Evolutionary conservation across 2,888 invertebrate species (phyloP), one percentile per base, ranked within the genome.

Genomic region (Apoderus coryli): DNA sequence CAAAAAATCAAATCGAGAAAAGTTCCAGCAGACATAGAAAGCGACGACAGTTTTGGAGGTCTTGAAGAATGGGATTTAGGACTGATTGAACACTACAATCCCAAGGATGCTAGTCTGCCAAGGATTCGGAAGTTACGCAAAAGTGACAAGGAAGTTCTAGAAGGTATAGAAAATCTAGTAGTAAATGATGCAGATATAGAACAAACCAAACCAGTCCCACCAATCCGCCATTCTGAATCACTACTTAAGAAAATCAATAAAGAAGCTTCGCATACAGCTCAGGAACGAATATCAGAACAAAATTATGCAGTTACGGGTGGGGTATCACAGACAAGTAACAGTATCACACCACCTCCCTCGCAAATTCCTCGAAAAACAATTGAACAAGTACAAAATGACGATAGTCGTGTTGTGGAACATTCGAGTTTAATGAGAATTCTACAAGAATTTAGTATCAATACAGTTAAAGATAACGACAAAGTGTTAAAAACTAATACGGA

Each of bases 31-130:
- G 57, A 57, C 33, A 50, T 54, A 10, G 60, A 60, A 36, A 61
- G 61, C 36, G 61, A 61, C 34, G 60, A 62, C 35, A 62, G 61
- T 7, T 58, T 63, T 41, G 60, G 59, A 16, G 58, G 56, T 24
- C 45, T 61, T 30, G 62, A 64, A 42, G 63, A 64, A 43, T 64
- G 64, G 64, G 63, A 62, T 39, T 41, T 64, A 13, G 56, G 56
- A 10, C 53, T 63, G 16, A 53, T 61, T 19, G 61, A 61, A 43
- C 59, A 62, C 45, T 58, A 59, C 15, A 54, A 57, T 36, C 56
- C 59, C 2, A 53, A 54, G 40, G 59, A 59, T 31, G 50, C 57
- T 1, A 59, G 57, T 43, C 45, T 59, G 22, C 59, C 58, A 3
- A 37, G 56, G 34, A 49, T 52, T 4, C 46, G 50, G 15, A 52